Conservation (phyloP, 2,888 invertebrate species). For the Diogma glabrata region DNA sequence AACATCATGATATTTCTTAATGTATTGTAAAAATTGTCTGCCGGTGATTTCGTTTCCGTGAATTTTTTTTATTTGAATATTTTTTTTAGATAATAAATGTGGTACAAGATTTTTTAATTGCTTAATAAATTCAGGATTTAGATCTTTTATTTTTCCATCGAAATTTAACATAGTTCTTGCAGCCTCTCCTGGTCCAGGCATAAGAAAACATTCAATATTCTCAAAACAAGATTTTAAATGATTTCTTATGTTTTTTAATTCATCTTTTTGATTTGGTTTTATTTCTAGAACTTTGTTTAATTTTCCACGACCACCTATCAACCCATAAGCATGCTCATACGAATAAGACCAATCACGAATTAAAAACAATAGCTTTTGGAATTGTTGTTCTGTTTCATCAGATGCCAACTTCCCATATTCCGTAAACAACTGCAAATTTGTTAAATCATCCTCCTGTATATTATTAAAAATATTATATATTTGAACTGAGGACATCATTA, state of each 20-base stretch:
- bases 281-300: not conserved
- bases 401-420: constrained; percentile 11
- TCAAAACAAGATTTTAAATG: not conserved
- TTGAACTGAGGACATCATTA: constrained; percentile 12
- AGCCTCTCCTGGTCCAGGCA: not conserved
- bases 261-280: not conserved
- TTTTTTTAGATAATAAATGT: not conserved
- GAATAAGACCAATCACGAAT: constrained; percentile 12
- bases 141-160: not conserved
- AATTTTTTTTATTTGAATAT: not conserved
- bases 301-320: not conserved
- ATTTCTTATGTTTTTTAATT: not conserved
- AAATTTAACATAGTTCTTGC: not conserved
- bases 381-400: constrained; percentile 2
- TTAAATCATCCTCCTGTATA: constrained; percentile 13
- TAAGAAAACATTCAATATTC: not conserved
- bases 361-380: constrained; percentile 11
- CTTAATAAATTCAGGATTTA: not conserved
- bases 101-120: not conserved
- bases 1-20: not conserved
- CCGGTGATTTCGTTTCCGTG: not conserved
- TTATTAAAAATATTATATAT: constrained; percentile 10
- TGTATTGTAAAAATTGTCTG: not conserved
- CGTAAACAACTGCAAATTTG: constrained; percentile 12
- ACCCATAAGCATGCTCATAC: not conserved